Percentiles rank a stretch among this genome's conserved stretches.
These are phyloP conservation scores for Himalopsyche kuldschensis DNA, from an alignment of 2,888 invertebrate species.

Conservation along the genomic window DNA sequence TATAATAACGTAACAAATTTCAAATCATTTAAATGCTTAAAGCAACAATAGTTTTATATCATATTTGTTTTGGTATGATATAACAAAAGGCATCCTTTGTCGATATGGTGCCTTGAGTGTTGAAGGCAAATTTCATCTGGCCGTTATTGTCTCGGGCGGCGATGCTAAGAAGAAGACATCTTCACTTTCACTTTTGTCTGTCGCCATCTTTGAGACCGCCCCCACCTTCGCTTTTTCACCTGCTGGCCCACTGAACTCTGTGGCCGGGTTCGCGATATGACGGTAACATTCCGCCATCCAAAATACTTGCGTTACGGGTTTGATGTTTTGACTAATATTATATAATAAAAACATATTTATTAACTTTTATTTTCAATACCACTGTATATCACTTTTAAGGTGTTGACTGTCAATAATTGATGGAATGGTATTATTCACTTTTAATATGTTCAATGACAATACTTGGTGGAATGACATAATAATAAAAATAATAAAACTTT, in stretches of 20 bases:
- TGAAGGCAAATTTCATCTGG: not conserved
- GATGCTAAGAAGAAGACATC: not conserved
- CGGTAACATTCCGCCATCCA: not conserved
- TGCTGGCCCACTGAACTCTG: not conserved
- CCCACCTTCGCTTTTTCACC: not conserved
- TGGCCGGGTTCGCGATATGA: not conserved
- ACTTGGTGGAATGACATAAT: no score
- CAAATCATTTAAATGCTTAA: no score
- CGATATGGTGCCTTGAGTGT: not conserved
- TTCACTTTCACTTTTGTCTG: not conserved
- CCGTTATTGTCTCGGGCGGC: not conserved
- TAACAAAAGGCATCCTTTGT: not conserved
- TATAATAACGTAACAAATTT: no score
- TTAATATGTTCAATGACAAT: no score
- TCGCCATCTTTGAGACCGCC: not conserved
- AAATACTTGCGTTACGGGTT: not conserved
- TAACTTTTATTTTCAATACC: no score
- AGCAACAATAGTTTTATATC: no score
- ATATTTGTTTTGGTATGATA: not conserved
- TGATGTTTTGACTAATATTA: not conserved
- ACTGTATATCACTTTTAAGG: no score
- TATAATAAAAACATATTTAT: no score
- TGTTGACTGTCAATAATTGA: no score
- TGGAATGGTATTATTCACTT: no score
- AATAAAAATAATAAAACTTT: no score